Percentiles rank a stretch among this genome's conserved stretches.
Conservation (phyloP, 2,888 invertebrate species). For the Microctonus hyperodae region DNA sequence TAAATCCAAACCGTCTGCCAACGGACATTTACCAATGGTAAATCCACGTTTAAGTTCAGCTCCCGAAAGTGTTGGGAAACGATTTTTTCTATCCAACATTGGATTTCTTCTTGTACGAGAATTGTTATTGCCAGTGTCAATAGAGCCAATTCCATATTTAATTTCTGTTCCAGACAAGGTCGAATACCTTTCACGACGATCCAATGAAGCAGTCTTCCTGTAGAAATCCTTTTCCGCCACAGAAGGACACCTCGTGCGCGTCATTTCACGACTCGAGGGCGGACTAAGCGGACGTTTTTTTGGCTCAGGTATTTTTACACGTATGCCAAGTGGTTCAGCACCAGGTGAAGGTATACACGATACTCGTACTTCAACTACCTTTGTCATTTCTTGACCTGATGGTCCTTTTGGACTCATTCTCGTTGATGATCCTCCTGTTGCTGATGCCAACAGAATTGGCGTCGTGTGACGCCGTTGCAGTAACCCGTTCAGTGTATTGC, state of each 20-base stretch:
- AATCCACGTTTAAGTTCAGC: slow-evolving; percentile 55
- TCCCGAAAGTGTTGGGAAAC: slow-evolving; percentile 57
- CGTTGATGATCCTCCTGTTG: slow-evolving; percentile 15
- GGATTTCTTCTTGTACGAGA: slow-evolving; percentile 46
- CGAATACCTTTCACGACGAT: slow-evolving; percentile 56
- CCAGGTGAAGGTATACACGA: slow-evolving; percentile 56
- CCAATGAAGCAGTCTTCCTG: slow-evolving; percentile 53
- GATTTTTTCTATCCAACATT: slow-evolving; percentile 56
- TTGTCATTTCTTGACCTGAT: slow-evolving; percentile 48
- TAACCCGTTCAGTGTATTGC: slow-evolving; percentile 50
- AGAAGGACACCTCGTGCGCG: slow-evolving; percentile 54
- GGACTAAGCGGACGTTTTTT: slow-evolving; percentile 55
- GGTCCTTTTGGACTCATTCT: slow-evolving; percentile 60
- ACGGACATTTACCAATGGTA: slow-evolving; percentile 61
- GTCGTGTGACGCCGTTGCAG: slow-evolving; percentile 52
- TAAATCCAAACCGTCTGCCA: slow-evolving; percentile 64
- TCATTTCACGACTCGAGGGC: slow-evolving; percentile 40
- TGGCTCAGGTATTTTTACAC: slow-evolving; percentile 58
- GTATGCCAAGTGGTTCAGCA: slow-evolving; percentile 55
- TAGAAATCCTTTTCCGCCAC: slow-evolving; percentile 58
- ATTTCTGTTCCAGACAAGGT: slow-evolving; percentile 57
- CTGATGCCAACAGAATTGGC: slow-evolving; percentile 39
- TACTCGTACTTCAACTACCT: slow-evolving; percentile 56
- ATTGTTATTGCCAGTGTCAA: slow-evolving; percentile 32
- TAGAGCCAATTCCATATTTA: slow-evolving; percentile 42